Base-by-base conservation (phyloP, 2,113 vertebrate genomes). In the Uria lomvia region DNA sequence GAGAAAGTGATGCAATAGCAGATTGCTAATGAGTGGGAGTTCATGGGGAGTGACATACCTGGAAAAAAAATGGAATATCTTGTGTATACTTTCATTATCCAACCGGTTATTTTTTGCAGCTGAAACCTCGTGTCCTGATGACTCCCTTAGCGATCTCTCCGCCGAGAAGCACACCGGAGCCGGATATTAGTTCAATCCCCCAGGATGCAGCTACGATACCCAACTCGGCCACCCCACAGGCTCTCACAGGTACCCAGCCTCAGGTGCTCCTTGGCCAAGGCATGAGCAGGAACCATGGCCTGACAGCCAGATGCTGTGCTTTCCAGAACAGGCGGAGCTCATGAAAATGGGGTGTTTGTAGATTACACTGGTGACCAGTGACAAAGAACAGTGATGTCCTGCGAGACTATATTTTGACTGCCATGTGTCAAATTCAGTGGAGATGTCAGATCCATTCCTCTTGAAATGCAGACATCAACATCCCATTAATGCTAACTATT, bases 171-270 rank as follows among this genome's bases (percentile, higher is more conserved):
- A 99, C 99, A 2, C 99, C 99, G 0, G 99, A 99, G 96, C 99
- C 99, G 0, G 99, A 99, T 95, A 98, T 99, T 97, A 99, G 99
- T 82, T 99, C 99, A 45, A 98, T 99, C 75, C 99, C 99, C 21
- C 99, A 99, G 97, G 99, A 99, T 8, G 99, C 99, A 83, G 99
- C 99, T 78, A 99, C 99, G 0, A 94, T 99, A 26, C 99, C 99
- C 68, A 98, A 98, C 94, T 98, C 99, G 0, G 98, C 97, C 68
- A 97, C 98, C 17, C 98, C 99, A 17, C 99, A 99, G 96, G 98
- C 98, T 96, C 98, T 99, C 80, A 99, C 99, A 99, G 99, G 99
- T 99, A 98, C 22, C 84, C 92, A 14, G 27, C 62, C 47, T 58
- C 75, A 59, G 24, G 23, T 60, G 32, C 49, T 82, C 27, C 17